Base-by-base conservation (phyloP, 1,140 invertebrate species). In the Drosophila pallidifrons region DNA sequence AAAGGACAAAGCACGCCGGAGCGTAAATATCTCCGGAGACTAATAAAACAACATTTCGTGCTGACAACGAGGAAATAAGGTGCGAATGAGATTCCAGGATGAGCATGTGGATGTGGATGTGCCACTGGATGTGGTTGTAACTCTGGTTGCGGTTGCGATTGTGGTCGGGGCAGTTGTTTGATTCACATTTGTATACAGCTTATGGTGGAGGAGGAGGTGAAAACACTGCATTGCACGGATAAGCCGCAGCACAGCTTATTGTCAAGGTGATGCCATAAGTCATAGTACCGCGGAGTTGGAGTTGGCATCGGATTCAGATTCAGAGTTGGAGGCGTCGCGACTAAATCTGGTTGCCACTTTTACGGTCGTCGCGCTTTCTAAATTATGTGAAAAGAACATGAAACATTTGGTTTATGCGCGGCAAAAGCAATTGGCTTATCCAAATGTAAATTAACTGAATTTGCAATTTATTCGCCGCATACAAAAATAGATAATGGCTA, bases 31-130 rank as follows among this genome's bases (percentile, higher is more conserved):
- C 86, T 90, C 90, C 59, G 66, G 90, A 91, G 90, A 91, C 77
- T 85, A 83, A 91, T 91, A 91, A 91, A 91, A 91, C 90, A 91
- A 91, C 82, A 91, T 91, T 91, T 83, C 87, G 83, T 81, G 87
- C 79, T 91, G 87, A 87, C 87, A 91, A 87, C 79, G 75, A 75
- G 81, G 69, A 81, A 90, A 86, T 89, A 89, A 89, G 85, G 85
- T 89, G 85, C 81, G 80, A 83, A 88, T 70, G 74, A 55, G 79
- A 73, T 28, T n/a, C 47, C 47, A 51, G 15, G 11, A 38, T 13
- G 30, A 20, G 46, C 8, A n/a, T 13, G 20, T 11, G 15, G 45
- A 72, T 67, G 32, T 7, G 13, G 6, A 30, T 5, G 11, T 3
- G 35, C 20, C 5, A 11, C 11, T 10, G 55, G 4, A 3, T 13